phyloP scores from a whole-genome alignment of 37 sponge, comb jelly and placozoan species.

The Chondrilla cf. caribensis region DNA sequence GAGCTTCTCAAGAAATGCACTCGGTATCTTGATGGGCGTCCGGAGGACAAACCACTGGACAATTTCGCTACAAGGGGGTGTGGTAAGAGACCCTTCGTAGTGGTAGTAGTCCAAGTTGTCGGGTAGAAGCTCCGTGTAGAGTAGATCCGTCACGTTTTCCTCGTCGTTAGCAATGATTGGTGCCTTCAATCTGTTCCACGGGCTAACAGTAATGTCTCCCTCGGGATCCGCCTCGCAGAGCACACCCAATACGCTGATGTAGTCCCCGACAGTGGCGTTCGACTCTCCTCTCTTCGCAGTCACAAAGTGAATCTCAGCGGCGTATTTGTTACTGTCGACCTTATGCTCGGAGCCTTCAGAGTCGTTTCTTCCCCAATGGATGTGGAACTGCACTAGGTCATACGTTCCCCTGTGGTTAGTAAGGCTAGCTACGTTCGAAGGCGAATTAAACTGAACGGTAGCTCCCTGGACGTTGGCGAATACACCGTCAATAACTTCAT shows the following conservation, averaged over 20 bases:
- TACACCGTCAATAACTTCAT: background rate
- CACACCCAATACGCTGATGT: constrained; percentile 34
- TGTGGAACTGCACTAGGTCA: constrained; percentile 45
- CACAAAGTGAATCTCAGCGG: constrained; percentile 53
- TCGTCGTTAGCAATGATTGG: background rate
- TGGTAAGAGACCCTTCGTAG: constrained; percentile 67
- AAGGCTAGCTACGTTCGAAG: background rate
- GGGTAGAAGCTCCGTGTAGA: constrained; percentile 30
- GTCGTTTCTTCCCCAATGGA: constrained; percentile 49
- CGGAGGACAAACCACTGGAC: constrained; percentile 71
- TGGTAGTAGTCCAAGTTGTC: constrained; percentile 31
- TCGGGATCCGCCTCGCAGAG: constrained; percentile 4
- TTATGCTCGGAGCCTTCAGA: constrained; percentile 50
- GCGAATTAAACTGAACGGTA: constrained; percentile 16
- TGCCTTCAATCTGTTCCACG: constrained; percentile 16
- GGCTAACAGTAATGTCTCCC: background rate
- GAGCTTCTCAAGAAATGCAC: constrained; percentile 5
- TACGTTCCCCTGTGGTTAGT: constrained; percentile 41
- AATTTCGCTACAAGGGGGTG: constrained; percentile 45
- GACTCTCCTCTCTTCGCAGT: background rate
- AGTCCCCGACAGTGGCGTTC: background rate
- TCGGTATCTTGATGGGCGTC: constrained; percentile 32
- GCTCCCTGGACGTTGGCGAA: background rate
- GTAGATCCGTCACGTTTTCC: background rate
- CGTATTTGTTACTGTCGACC: constrained; percentile 10